Percentiles rank a stretch among this genome's conserved stretches.
Conservation (phyloP, 2,888 invertebrate species). For the Agrotis ipsilon region DNA sequence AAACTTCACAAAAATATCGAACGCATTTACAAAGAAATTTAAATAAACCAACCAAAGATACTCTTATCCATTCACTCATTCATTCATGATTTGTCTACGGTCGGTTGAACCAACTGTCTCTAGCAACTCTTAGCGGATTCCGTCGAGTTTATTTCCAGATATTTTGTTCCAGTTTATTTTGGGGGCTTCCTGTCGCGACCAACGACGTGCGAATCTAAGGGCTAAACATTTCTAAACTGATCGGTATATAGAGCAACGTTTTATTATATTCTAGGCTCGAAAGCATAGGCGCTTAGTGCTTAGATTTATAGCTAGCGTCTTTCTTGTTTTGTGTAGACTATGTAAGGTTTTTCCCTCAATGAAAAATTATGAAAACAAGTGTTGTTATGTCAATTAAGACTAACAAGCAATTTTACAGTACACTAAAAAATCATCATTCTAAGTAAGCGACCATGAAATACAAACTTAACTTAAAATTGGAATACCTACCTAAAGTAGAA, state of each 20-base stretch:
- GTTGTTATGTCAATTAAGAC: constrained; percentile 9
- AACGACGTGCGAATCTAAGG: constrained; percentile 89
- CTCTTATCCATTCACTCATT: constrained; percentile 40
- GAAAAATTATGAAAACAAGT: not conserved
- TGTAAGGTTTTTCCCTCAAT: not conserved
- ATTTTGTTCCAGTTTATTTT: constrained; percentile 89
- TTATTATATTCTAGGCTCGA: not conserved
- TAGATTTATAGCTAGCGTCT: not conserved
- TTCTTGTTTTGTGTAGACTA: not conserved
- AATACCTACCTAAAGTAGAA: constrained; percentile 10
- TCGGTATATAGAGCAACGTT: constrained; percentile 6
- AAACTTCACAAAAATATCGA: not conserved
- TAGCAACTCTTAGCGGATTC: constrained; percentile 75
- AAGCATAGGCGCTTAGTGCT: not conserved
- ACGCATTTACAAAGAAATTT: constrained; percentile 16
- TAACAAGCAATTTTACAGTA: constrained; percentile 25
- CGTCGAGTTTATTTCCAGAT: constrained; percentile 86
- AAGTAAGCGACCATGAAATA: not conserved
- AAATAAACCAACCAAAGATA: constrained; percentile 37
- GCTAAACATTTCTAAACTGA: constrained; percentile 68
- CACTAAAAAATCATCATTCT: constrained; percentile 8
- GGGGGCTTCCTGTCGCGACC: constrained; percentile 86
- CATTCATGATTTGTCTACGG: constrained; percentile 49
- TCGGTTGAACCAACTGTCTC: constrained; percentile 48
- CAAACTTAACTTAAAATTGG: constrained; percentile 1